These are phyloP conservation scores for Samia ricini DNA, from an alignment of 1,140 invertebrate species.

Conservation along the genomic window DNA sequence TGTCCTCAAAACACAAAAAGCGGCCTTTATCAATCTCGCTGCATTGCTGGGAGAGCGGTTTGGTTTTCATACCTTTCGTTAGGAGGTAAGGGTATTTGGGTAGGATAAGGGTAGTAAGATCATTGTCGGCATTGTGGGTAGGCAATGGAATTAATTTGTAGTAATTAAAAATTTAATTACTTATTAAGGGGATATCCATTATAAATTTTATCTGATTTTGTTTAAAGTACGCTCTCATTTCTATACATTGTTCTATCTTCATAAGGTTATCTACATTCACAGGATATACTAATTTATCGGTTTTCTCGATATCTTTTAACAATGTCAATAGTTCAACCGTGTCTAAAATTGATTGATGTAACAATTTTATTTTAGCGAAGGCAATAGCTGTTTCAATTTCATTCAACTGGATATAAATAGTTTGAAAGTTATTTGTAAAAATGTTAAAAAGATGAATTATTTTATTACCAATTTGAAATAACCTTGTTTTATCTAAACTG, in stretches of 20 bases:
- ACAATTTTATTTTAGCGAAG: constrained; percentile 19
- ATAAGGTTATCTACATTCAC: constrained; percentile 20
- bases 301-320: constrained; percentile 19
- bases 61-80: constrained; percentile 21
- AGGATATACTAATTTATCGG: constrained; percentile 17
- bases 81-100: constrained; percentile 25
- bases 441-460: constrained; percentile 11
- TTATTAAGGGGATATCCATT: constrained; percentile 19
- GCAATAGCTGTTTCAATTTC: constrained; percentile 19
- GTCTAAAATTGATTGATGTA: constrained; percentile 21
- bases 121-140: constrained; percentile 2
- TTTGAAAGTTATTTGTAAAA: constrained; percentile 18
- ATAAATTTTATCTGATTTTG: constrained; percentile 26
- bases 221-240: constrained; percentile 24
- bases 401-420: constrained; percentile 5
- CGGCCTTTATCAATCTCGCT: constrained; percentile 16
- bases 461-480: constrained; percentile 5
- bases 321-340: constrained; percentile 12
- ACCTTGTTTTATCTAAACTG: constrained; percentile 1
- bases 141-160: constrained; percentile 22
- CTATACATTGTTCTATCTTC: constrained; percentile 20
- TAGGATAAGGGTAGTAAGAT: constrained; percentile 16
- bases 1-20: constrained; percentile 12
- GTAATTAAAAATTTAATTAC: constrained; percentile 17
- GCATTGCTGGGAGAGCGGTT: constrained; percentile 17